Base-by-base conservation (phyloP, 2,888 invertebrate genomes). In the Ischnura elegans region DNA sequence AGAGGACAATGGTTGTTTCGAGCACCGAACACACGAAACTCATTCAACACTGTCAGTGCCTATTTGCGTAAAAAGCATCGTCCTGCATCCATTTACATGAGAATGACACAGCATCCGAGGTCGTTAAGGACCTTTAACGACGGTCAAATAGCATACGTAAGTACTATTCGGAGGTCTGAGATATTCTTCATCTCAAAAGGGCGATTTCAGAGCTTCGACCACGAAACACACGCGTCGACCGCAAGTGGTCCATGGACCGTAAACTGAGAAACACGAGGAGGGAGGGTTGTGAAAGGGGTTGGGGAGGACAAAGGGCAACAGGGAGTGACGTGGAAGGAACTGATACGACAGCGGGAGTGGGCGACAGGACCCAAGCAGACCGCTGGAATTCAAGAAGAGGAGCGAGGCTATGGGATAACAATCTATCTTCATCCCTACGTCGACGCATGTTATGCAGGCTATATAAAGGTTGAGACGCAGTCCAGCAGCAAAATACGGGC, bases 281-380 rank as follows among this genome's bases (percentile, higher is more conserved):
- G n/a, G 61, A 36, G 76, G 10, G 29, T n/a, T n/a, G 66, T n/a
- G 76, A 0, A 36, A 13, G 36, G 36, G 13, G 76, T 25, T 29
- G 36, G 36, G 13, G 76, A 36, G 76, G 76, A 76, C 36, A 29
- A 76, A 76, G 76, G 76, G 76, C 76, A 36, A 76, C 10, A 36
- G 76, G 76, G 76, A 61, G 61, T n/a, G 61, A 25, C 61, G 25
- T n/a, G 61, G 61, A 61, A 76, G 76, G 76, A 76, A 76, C 76
- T 13, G 76, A 36, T 13, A 76, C 76, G 36, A 76, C 29, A 61
- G n/a, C 61, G 61, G n/a, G 61, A 61, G 61, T 1, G 61, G n/a
- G n/a, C 61, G n/a, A 61, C n/a, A 61, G 61, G 76, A 36, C 1
- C 13, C 36, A 76, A 29, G 76, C 13, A 36, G 76, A 1, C 25